phyloP scores from a whole-genome alignment of 2,888 invertebrate species.

The Drosophila flavopinicola region DNA sequence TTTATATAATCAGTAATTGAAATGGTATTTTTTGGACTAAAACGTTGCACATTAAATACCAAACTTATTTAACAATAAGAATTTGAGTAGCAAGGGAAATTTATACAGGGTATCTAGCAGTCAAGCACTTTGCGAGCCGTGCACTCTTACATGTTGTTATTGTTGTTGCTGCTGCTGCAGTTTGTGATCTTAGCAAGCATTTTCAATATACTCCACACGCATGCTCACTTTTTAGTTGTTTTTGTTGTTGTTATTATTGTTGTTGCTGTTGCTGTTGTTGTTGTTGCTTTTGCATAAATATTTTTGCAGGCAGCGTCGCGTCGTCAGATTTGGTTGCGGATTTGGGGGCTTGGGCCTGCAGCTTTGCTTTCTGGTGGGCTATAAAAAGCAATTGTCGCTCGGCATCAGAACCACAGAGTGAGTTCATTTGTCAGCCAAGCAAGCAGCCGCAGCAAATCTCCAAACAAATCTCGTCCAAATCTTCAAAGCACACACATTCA shows the following conservation, averaged over 20 bases:
- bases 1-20: too few species aligned
- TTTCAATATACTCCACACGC: conserved; percentile 53
- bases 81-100: too few species aligned
- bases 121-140: neutral
- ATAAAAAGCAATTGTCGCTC: conserved; percentile 80
- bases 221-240: conserved; percentile 57
- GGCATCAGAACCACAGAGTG: conserved; percentile 82
- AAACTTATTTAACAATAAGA: too few species aligned
- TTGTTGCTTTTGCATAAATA: conserved; percentile 77
- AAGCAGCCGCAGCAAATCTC: conserved; percentile 57
- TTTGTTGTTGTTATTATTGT: conserved; percentile 39
- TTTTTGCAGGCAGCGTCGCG: conserved; percentile 66
- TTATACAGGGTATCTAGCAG: conserved; percentile 15
- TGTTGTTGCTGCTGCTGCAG: conserved; percentile 37
- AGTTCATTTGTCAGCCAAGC: conserved; percentile 82
- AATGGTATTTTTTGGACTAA: too few species aligned
- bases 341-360: conserved; percentile 57
- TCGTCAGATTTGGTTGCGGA: conserved; percentile 55
- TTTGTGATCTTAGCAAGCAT: conserved; percentile 52
- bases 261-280: conserved; percentile 44
- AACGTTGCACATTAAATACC: too few species aligned
- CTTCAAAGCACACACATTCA: neutral
- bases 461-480: conserved; percentile 11
- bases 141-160: conserved; percentile 16
- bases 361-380: conserved; percentile 46